phyloP scores from a whole-genome alignment of 2,888 invertebrate genomes.

The Helicoverpa assulta region DNA sequence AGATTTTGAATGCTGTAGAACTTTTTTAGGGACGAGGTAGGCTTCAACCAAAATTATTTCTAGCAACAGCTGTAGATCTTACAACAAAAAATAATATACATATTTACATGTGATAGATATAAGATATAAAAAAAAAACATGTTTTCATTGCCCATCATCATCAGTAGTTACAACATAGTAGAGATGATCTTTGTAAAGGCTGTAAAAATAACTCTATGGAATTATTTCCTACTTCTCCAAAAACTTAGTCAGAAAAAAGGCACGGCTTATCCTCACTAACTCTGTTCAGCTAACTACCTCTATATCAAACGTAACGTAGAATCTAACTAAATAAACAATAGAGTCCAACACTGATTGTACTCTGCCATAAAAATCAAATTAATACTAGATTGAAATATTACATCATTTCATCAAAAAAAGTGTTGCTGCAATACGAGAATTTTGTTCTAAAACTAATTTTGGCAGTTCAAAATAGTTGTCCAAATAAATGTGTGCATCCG shows the following conservation, averaged over 20 bases:
- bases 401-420: conserved; percentile 24
- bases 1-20: no score
- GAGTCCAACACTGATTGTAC: conserved; percentile 31
- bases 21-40: no score
- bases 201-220: no score
- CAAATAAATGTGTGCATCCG: conserved; percentile 39
- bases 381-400: conserved; percentile 24
- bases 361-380: conserved; percentile 22
- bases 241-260: background rate
- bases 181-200: no score
- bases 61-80: no score
- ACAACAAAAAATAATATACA: no score
- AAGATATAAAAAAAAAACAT: no score
- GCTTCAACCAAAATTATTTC: no score
- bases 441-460: conserved; percentile 41
- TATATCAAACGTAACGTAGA: background rate
- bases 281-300: background rate
- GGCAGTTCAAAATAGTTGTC: conserved; percentile 26
- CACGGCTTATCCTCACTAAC: background rate
- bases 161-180: no score
- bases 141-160: no score
- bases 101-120: no score
- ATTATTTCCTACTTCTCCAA: no score
- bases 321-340: conserved; percentile 4
- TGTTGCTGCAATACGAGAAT: conserved; percentile 23